Percentiles rank a stretch among this genome's conserved stretches.
These are phyloP conservation scores for Lepidostoma basale DNA, from an alignment of 1,140 invertebrate genomes.

Conservation along the genomic window DNA sequence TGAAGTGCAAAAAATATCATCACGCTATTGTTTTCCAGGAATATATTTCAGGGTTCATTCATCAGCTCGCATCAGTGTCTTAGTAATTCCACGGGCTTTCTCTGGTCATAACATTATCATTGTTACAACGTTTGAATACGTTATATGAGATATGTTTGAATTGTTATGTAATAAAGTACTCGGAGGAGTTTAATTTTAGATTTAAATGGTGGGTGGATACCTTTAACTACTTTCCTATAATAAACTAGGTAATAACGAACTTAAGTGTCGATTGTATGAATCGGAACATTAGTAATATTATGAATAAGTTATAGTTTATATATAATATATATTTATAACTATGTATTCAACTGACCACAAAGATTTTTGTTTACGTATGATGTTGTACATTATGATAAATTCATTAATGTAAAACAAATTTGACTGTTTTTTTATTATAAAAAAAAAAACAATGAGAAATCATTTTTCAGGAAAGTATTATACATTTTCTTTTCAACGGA, in stretches of 20 bases:
- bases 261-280: conserved; percentile 36
- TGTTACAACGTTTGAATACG: not conserved
- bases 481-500: too few species aligned
- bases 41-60: conserved; percentile 3
- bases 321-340: too few species aligned
- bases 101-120: conserved; percentile 1
- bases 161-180: not conserved
- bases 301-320: conserved; percentile 32
- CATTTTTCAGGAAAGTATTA: too few species aligned
- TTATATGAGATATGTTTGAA: not conserved
- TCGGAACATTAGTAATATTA: conserved; percentile 39
- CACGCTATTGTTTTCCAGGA: conserved; percentile 23
- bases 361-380: too few species aligned
- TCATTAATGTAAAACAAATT: too few species aligned
- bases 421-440: too few species aligned
- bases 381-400: too few species aligned
- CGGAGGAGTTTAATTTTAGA: not conserved
- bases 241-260: conserved; percentile 14
- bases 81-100: not conserved
- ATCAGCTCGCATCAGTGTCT: conserved; percentile 13
- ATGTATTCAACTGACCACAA: too few species aligned
- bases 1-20: conserved; percentile 17
- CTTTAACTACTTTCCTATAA: not conserved
- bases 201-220: not conserved
- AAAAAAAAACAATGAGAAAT: too few species aligned